Percentiles rank a stretch among this genome's conserved stretches.
These are phyloP conservation scores for Oriolus oriolus DNA, from an alignment of 2,113 vertebrate genomes.

Conservation along the genomic window DNA sequence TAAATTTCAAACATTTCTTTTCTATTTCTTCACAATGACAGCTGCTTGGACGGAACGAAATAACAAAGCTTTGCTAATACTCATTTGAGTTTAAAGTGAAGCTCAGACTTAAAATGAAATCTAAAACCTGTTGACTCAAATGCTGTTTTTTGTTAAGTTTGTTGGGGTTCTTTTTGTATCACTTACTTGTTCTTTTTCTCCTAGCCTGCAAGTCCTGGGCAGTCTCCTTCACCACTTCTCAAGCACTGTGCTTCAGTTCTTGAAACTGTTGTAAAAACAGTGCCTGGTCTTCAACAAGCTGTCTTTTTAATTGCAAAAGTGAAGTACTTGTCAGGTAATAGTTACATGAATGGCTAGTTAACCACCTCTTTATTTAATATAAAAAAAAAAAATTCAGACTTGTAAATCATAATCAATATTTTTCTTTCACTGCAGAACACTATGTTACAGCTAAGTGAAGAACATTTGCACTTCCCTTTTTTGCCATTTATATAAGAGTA, in stretches of 20 bases:
- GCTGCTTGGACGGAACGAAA: background rate
- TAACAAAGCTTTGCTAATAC: background rate
- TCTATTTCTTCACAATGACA: background rate
- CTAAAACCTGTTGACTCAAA: background rate
- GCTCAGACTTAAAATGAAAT: background rate
- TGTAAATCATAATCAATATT: background rate
- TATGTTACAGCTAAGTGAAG: background rate
- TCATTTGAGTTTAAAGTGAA: background rate
- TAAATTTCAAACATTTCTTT: background rate
- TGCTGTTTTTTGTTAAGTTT: background rate
- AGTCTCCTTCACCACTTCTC: constrained; percentile 81
- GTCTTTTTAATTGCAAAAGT: constrained; percentile 89
- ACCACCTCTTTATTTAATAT: background rate
- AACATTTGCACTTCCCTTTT: background rate
- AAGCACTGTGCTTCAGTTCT: constrained; percentile 85
- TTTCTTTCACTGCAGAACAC: background rate
- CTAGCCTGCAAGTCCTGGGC: constrained; percentile 82
- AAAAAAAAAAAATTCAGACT: background rate
- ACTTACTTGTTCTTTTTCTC: background rate
- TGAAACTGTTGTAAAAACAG: constrained; percentile 87
- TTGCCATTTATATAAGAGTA: background rate
- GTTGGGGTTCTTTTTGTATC: background rate
- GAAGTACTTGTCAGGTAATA: constrained; percentile 87
- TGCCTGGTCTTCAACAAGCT: constrained; percentile 87
- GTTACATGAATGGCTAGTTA: background rate